phyloP scores from a whole-genome alignment of 2,797 vertebrate species.

The Pangasius mekongensis region DNA sequence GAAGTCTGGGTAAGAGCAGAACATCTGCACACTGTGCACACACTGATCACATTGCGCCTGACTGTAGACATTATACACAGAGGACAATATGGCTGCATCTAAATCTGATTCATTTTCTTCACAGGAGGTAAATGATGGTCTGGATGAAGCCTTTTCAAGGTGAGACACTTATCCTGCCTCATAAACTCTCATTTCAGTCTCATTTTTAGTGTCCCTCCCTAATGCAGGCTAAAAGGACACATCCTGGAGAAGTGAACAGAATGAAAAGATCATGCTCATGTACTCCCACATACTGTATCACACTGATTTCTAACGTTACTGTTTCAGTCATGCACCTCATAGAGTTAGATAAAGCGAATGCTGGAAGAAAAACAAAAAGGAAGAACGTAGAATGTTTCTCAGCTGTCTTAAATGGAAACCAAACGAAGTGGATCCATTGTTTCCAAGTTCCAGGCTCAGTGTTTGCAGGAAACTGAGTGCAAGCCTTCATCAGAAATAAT shows the following conservation, averaged over 20 bases:
- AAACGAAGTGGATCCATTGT: neutral
- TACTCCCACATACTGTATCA: neutral
- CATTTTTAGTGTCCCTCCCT: neutral
- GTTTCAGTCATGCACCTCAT: neutral
- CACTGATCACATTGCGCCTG: neutral
- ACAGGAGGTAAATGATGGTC: slow-evolving; percentile 14
- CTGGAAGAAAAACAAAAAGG: neutral
- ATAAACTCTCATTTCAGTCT: neutral
- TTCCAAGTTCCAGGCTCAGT: neutral
- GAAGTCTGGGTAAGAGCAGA: neutral
- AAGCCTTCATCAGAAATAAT: neutral
- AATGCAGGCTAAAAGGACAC: neutral
- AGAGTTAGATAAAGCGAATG: neutral
- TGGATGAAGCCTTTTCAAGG: slow-evolving; percentile 94
- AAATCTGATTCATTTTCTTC: neutral
- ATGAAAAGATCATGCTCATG: neutral
- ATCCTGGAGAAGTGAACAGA: neutral
- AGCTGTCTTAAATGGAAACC: neutral
- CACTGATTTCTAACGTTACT: neutral
- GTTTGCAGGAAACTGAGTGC: neutral
- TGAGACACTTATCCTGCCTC: slow-evolving; percentile 60
- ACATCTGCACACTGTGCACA: too few species aligned
- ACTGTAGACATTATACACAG: neutral
- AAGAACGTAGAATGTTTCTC: neutral
- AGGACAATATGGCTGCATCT: neutral